Conservation (phyloP, 2,113 vertebrate species). For the Pygoscelis antarcticus region DNA sequence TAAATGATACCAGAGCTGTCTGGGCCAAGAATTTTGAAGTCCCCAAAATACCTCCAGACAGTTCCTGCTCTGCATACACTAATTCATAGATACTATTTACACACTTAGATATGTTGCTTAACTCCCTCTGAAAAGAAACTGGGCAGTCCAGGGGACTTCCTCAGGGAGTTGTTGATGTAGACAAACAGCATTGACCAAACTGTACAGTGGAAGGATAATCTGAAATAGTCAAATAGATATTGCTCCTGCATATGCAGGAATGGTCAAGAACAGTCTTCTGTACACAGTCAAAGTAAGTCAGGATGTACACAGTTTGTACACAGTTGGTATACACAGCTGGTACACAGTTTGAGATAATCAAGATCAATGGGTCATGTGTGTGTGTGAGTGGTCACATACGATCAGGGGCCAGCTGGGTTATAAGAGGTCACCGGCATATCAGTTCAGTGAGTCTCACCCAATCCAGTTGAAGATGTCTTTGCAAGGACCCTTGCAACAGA, state of each 20-base stretch:
- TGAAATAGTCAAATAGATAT: background rate
- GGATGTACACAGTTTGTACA: background rate
- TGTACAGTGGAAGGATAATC: background rate
- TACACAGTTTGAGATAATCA: background rate
- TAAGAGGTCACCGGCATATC: background rate
- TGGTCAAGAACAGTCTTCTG: background rate
- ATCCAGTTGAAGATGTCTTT: background rate
- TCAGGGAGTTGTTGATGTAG: background rate
- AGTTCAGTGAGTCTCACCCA: too few species aligned
- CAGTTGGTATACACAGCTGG: background rate
- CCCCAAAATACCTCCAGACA: background rate
- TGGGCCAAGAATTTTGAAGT: background rate
- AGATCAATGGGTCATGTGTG: background rate
- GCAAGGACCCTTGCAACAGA: background rate
- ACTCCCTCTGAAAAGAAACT: background rate
- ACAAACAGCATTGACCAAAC: background rate
- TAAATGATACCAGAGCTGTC: background rate
- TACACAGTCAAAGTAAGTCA: background rate
- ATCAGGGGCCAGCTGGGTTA: background rate
- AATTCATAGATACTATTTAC: background rate
- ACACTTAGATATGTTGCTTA: background rate
- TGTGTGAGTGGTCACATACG: background rate
- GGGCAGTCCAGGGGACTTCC: background rate
- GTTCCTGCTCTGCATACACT: background rate
- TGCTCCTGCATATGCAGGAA: background rate